phyloP scores from a whole-genome alignment of 2,888 invertebrate species.

The Pseudococcus longispinus region DNA sequence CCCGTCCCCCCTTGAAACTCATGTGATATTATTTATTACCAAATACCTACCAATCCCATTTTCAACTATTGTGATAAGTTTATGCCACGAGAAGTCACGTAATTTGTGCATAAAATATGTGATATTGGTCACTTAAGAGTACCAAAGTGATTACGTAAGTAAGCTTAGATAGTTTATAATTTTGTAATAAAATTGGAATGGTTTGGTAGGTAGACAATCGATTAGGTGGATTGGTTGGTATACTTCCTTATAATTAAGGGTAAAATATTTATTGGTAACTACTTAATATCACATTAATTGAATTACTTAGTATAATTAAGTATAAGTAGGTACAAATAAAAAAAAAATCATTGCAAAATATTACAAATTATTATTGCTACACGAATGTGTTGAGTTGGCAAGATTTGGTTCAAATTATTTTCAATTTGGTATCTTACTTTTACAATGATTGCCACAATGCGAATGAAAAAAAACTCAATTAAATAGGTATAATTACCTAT shows the following conservation, averaged over 20 bases:
- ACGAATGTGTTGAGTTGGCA: background rate
- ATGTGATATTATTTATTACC: no score
- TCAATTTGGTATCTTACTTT: background rate
- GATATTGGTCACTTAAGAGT: no score
- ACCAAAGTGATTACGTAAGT: no score
- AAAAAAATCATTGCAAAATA: background rate
- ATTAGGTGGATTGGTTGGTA: background rate
- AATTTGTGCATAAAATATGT: no score
- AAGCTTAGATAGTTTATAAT: no score
- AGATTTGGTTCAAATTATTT: background rate
- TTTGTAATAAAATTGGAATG: background rate
- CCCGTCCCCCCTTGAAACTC: no score
- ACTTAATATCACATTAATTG: constrained; percentile 50
- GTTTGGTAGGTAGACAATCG: background rate
- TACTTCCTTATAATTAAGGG: background rate
- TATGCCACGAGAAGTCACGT: no score
- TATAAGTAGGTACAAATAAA: background rate
- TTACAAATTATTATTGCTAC: constrained; percentile 21
- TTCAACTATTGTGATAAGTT: no score
- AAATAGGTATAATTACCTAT: background rate
- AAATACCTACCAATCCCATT: no score
- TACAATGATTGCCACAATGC: background rate
- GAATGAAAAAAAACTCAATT: background rate
- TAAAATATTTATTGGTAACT: constrained; percentile 45
- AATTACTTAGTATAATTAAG: background rate